Evolutionary conservation across 23 tunicate species (phyloP).

Genomic region (Styela clava): DNA sequence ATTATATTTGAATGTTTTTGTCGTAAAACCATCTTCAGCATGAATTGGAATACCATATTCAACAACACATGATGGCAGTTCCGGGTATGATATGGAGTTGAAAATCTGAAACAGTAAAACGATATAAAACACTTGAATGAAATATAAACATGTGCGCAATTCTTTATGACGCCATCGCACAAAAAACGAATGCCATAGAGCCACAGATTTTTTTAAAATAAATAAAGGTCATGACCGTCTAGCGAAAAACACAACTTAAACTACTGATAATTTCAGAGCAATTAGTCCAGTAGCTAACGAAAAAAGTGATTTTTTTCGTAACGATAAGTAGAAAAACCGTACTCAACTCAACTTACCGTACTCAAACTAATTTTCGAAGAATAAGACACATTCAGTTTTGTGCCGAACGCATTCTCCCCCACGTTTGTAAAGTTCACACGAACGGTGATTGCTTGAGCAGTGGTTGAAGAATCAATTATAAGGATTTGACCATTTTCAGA

Average conservation of each 20-base stretch:
- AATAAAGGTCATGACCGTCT: no score
- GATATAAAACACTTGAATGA: no score
- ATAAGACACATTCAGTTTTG: conserved; percentile 37
- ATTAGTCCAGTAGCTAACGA: no score
- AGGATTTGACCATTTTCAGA: conserved; percentile 32
- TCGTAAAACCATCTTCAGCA: not conserved
- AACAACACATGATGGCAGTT: not conserved
- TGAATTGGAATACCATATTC: not conserved
- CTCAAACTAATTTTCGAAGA: conserved; percentile 37
- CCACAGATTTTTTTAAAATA: no score
- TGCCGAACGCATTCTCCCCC: conserved; percentile 77
- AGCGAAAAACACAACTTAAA: no score
- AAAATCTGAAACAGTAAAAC: no score
- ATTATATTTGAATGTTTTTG: not conserved
- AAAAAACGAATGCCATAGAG: no score
- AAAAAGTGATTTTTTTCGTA: no score
- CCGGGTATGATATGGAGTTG: not conserved
- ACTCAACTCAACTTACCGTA: conserved; percentile 45
- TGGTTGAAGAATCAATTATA: conserved; percentile 31
- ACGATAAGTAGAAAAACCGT: not conserved
- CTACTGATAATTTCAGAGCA: no score
- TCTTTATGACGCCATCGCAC: no score
- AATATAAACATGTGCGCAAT: no score
- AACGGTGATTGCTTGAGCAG: conserved; percentile 20
- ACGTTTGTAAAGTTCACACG: conserved; percentile 47